Percentiles rank a stretch among this genome's conserved stretches.
Conservation (phyloP, 2,797 vertebrate genomes). For the Odontamblyopus lacepedii region DNA sequence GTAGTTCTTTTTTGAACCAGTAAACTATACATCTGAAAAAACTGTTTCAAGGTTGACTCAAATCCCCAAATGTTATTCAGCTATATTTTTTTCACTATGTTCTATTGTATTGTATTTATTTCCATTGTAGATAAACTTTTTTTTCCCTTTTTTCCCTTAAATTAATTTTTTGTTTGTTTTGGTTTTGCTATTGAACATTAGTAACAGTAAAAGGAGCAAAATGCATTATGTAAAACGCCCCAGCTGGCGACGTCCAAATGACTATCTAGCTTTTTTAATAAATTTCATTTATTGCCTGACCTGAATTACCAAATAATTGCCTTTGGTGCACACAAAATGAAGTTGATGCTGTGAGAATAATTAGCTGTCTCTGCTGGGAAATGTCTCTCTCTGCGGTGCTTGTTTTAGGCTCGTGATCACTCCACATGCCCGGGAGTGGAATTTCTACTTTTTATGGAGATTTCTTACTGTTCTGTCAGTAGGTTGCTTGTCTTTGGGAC, state of each 20-base stretch:
- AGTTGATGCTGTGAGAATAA: constrained; percentile 64
- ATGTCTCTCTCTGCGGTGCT: constrained; percentile 30
- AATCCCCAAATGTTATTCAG: too few species aligned
- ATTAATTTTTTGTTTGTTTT: neutral
- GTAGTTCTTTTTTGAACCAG: too few species aligned
- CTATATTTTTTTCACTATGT: too few species aligned
- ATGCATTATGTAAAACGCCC: neutral
- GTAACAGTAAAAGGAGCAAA: neutral
- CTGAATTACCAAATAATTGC: constrained; percentile 62
- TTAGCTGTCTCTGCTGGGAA: constrained; percentile 47
- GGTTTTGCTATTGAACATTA: too few species aligned
- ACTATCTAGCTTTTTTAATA: neutral
- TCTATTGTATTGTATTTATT: too few species aligned
- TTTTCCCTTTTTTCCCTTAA: too few species aligned
- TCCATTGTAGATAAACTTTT: too few species aligned
- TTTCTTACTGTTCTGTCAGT: constrained; percentile 3
- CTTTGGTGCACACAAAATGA: constrained; percentile 42
- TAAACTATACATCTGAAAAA: too few species aligned
- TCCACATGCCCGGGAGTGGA: constrained; percentile 14
- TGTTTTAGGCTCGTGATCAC: constrained; percentile 10
- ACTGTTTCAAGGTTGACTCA: too few species aligned
- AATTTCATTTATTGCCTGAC: constrained; percentile 55
- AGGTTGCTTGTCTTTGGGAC: constrained; percentile 40
- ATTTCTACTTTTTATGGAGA: constrained; percentile 15
- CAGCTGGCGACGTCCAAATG: neutral